These are phyloP conservation scores for Cotesia congregata DNA, from an alignment of 2,888 invertebrate genomes.

Conservation along the genomic window DNA sequence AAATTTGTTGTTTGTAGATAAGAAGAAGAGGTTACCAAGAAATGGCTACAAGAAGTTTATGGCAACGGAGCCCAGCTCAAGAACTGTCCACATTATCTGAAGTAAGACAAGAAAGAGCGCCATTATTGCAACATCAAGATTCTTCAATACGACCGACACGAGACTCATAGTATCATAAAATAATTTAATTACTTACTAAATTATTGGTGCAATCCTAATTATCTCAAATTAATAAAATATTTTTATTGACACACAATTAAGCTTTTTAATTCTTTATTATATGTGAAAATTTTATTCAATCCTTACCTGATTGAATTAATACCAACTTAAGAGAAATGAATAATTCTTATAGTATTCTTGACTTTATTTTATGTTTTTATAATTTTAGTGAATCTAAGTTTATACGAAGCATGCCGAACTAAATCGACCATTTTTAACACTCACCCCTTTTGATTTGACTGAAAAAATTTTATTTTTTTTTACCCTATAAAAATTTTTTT, in stretches of 20 bases:
- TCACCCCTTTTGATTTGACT: too few species aligned
- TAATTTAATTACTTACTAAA: slow-evolving; percentile 44
- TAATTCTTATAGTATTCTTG: too few species aligned
- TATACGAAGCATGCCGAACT: too few species aligned
- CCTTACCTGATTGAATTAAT: too few species aligned
- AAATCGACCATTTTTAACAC: too few species aligned
- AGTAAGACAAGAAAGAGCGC: slow-evolving; percentile 64
- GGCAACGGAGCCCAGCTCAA: slow-evolving; percentile 64
- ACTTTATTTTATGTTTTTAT: too few species aligned
- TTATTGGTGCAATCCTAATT: slow-evolving; percentile 55
- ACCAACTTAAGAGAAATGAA: too few species aligned
- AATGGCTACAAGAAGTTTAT: slow-evolving; percentile 62
- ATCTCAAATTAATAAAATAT: slow-evolving; percentile 48
- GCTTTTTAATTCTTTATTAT: slow-evolving; percentile 13
- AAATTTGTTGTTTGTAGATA: slow-evolving; percentile 55
- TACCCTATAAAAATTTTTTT: too few species aligned
- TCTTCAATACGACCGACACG: slow-evolving; percentile 61
- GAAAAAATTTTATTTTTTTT: too few species aligned
- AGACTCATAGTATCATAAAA: slow-evolving; percentile 57
- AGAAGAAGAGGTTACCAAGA: slow-evolving; percentile 65
- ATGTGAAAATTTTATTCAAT: not conserved
- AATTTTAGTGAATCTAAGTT: too few species aligned
- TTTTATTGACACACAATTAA: slow-evolving; percentile 34
- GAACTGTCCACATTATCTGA: slow-evolving; percentile 64
- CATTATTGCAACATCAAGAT: slow-evolving; percentile 63